Evolutionary conservation across 2,888 invertebrate genomes (phyloP), one percentile per base, ranked within the genome.

Genomic region (Sycophila texana): DNA sequence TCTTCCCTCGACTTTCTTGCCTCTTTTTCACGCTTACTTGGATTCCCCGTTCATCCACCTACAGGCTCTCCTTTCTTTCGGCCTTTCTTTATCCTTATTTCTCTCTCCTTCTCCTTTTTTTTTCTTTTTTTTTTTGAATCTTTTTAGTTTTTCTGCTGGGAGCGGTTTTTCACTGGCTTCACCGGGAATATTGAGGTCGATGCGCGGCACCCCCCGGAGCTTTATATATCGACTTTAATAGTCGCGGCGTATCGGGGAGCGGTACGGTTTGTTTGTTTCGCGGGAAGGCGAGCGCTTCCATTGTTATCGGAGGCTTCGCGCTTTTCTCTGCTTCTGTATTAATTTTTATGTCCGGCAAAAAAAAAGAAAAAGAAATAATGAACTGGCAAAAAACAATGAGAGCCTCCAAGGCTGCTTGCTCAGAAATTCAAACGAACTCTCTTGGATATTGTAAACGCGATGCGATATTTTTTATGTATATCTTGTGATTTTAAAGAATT

Each of bases 41-140:
- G 39, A 39, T 39, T 39, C 39, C 39, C 7, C 39, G 39, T 39
- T 39, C 39, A 4, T 39, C 4, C 39, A 26, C n/a, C 12, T 12
- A n/a, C 53, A 10, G 53, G 53, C 14, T 53, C n/a, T 4, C 51
- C 13, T 53, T 53, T 53, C 53, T 2, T 14, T 53, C 53, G 53
- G 14, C 13, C 53, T 1, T 53, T 2, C 63, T 18, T 63, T 12
- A 39, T 63, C 30, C 39, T 30, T 26, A 3, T 26, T 26, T 26
- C 26, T 26, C 68, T 63, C 68, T 77, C 75, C 61, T 65, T 74
- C 66, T 80, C 75, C 60, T 60, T 63, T 66, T 53, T 74, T 74
- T 58, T 65, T 39, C 68, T 79, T 77, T 81, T 79, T 82, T 78
- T 72, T 65, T 75, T 68, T 47, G 77, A 67, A 67, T 30, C 76